phyloP scores from a whole-genome alignment of 2,888 invertebrate species.

The Xestia ashworthii region DNA sequence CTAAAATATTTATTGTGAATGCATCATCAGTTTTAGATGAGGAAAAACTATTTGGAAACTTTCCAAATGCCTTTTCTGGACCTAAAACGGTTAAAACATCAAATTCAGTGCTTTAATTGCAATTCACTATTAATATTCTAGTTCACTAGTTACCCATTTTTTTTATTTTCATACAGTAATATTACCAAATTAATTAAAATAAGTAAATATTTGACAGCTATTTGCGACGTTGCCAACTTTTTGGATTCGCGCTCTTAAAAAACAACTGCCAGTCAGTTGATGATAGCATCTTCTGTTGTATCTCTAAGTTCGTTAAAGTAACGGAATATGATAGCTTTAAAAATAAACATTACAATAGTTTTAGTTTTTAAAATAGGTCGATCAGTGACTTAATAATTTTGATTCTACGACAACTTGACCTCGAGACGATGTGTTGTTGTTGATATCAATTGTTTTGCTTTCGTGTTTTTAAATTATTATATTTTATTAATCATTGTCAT shows the following conservation, averaged over 20 bases:
- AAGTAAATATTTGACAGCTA: too few species aligned
- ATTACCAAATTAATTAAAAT: too few species aligned
- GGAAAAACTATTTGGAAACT: too few species aligned
- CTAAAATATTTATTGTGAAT: too few species aligned
- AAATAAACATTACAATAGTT: constrained; percentile 8
- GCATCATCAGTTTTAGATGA: too few species aligned
- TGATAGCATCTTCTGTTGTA: background rate
- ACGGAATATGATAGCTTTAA: constrained; percentile 18
- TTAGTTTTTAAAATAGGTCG: constrained; percentile 9
- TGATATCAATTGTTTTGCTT: background rate
- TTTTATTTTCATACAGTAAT: too few species aligned
- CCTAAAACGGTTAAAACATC: too few species aligned
- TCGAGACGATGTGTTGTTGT: background rate
- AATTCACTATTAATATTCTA: too few species aligned
- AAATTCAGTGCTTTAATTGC: too few species aligned
- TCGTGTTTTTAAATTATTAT: constrained; percentile 10
- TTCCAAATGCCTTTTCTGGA: too few species aligned
- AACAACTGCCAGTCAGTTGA: constrained; percentile 18
- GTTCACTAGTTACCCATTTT: too few species aligned
- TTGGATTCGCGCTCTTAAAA: background rate
- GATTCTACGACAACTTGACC: background rate
- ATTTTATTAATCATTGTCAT: constrained; percentile 12
- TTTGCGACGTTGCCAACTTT: too few species aligned
- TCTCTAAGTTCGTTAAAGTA: background rate
- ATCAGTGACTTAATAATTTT: background rate